These are phyloP conservation scores for Eurois occulta DNA, from an alignment of 2,888 invertebrate species.

Conservation along the genomic window DNA sequence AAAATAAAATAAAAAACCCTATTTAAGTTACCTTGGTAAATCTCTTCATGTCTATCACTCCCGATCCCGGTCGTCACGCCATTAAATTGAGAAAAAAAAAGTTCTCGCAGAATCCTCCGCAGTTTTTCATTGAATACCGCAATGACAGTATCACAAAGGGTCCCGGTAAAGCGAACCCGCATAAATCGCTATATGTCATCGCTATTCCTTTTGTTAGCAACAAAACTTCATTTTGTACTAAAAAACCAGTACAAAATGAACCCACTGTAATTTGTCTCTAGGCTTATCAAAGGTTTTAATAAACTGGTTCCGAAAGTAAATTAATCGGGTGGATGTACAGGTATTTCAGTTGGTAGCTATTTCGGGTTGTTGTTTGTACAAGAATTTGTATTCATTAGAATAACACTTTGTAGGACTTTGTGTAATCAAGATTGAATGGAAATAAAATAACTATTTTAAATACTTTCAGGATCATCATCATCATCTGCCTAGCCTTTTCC, in stretches of 20 bases:
- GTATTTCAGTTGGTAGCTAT: slow-evolving; percentile 57
- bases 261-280: slow-evolving; percentile 21
- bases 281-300: slow-evolving; percentile 24
- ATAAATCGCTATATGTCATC: slow-evolving; percentile 82
- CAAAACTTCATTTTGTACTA: slow-evolving; percentile 76
- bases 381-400: slow-evolving; percentile 54
- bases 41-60: background rate
- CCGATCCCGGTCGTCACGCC: background rate
- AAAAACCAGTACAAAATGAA: slow-evolving; percentile 62
- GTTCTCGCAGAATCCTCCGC: slow-evolving; percentile 46
- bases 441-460: background rate
- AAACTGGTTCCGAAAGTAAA: slow-evolving; percentile 54
- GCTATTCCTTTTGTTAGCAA: slow-evolving; percentile 76
- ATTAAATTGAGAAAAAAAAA: slow-evolving; percentile 43
- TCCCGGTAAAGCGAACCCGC: slow-evolving; percentile 67
- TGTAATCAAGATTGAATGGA: background rate
- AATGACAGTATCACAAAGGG: slow-evolving; percentile 77
- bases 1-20: no score
- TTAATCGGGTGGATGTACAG: slow-evolving; percentile 60
- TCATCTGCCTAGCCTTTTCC: no score
- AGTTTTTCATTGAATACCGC: slow-evolving; percentile 74
- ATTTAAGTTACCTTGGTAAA: background rate
- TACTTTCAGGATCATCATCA: background rate
- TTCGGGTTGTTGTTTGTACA: slow-evolving; percentile 40
- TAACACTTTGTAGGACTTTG: slow-evolving; percentile 13